Percentiles rank a stretch among this genome's conserved stretches.
These are phyloP conservation scores for Nanorana parkeri DNA, from an alignment of 2,113 vertebrate species.

Conservation along the genomic window DNA sequence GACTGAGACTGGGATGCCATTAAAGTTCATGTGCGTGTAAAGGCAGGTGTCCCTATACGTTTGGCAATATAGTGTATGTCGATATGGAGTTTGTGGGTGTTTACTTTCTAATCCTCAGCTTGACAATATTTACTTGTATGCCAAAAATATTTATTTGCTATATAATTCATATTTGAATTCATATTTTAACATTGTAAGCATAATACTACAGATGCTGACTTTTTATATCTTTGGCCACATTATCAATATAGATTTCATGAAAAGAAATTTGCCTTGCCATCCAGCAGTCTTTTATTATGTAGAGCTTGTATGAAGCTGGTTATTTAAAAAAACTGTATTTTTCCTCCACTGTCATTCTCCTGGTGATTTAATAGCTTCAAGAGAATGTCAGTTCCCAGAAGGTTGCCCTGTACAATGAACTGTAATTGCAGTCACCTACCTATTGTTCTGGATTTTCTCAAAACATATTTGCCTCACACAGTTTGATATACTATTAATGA, in stretches of 20 bases:
- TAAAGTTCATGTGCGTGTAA: no score
- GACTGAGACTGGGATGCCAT: no score
- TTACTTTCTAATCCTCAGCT: no score
- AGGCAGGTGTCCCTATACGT: no score
- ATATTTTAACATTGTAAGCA: no score
- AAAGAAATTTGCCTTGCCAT: neutral
- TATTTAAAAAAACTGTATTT: slow-evolving; percentile 20
- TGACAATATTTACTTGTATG: no score
- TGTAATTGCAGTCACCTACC: slow-evolving; percentile 18
- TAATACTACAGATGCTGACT: no score
- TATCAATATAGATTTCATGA: neutral
- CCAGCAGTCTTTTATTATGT: neutral
- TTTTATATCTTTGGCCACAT: no score
- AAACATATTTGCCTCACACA: neutral
- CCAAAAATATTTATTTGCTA: no score
- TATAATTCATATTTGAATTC: no score
- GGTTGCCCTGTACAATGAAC: slow-evolving; percentile 6
- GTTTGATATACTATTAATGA: slow-evolving; percentile 10
- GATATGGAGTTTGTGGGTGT: no score
- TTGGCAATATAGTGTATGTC: no score
- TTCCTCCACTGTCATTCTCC: neutral
- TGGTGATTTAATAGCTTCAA: slow-evolving; percentile 1
- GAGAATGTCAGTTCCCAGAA: slow-evolving; percentile 1
- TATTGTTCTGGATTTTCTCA: slow-evolving; percentile 2
- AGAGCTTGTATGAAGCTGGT: neutral